phyloP scores from a whole-genome alignment of 2,113 vertebrate species.

The Phaethon lepturus region DNA sequence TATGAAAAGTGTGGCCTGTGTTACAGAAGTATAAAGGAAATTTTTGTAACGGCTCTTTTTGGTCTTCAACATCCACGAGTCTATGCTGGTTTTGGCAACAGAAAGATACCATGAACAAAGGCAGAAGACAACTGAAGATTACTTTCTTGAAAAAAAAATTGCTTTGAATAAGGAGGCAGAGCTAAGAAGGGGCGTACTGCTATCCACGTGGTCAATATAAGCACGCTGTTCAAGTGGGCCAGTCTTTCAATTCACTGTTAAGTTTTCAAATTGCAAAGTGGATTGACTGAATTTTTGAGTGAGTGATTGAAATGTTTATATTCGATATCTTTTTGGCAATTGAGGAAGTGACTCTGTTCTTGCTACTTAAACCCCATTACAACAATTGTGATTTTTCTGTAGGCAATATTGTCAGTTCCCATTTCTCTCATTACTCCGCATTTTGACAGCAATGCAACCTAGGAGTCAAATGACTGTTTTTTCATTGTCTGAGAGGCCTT shows the following conservation, averaged over 20 bases:
- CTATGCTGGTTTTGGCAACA: not conserved
- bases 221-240: not conserved
- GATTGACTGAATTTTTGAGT: not conserved
- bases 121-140: not conserved
- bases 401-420: not conserved
- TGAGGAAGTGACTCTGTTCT: not conserved
- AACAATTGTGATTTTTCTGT: not conserved
- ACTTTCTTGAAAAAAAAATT: not conserved
- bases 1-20: not conserved
- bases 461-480: not conserved
- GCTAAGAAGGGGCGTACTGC: not conserved
- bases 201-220: not conserved
- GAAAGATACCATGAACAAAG: not conserved
- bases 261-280: not conserved
- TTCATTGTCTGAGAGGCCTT: not conserved
- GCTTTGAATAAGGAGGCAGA: not conserved
- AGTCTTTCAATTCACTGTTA: not conserved
- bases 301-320: not conserved
- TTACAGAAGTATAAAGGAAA: not conserved
- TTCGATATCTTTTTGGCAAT: not conserved
- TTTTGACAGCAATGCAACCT: constrained; percentile 26
- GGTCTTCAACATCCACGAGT: not conserved
- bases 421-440: not conserved
- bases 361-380: not conserved
- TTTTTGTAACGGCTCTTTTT: not conserved